A percentile compares a stretch with the other conserved stretches of the same genome.
phyloP scores from a whole-genome alignment of 2,797 vertebrate genomes.

The Notoglanidium macrostoma region DNA sequence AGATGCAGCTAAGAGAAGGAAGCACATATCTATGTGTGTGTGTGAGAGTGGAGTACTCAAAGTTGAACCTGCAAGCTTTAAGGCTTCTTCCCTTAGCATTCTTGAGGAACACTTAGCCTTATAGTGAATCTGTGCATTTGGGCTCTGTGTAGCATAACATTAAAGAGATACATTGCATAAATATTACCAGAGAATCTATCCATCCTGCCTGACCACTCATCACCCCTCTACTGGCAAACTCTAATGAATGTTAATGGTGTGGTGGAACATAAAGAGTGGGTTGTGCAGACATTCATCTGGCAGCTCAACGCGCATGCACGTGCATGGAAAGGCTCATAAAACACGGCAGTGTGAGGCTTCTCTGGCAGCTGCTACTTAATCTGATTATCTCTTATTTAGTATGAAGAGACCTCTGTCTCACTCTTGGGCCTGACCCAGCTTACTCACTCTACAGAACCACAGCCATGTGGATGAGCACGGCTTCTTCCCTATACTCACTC shows the following conservation, averaged over 20 bases:
- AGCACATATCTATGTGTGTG: neutral
- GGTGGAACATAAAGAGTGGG: conserved; percentile 45
- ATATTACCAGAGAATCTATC: conserved; percentile 43
- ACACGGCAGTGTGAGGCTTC: conserved; percentile 62
- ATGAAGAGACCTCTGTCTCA: conserved; percentile 58
- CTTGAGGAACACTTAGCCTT: neutral
- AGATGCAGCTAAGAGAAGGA: neutral
- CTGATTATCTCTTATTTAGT: conserved; percentile 73
- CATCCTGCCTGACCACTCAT: conserved; percentile 38
- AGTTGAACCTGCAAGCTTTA: neutral
- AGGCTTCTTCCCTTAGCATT: neutral
- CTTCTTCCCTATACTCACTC: neutral
- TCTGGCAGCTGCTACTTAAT: conserved; percentile 76
- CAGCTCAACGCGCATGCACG: conserved; percentile 36
- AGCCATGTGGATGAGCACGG: conserved; percentile 35
- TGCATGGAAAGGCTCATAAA: conserved; percentile 64
- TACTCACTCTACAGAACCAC: conserved; percentile 35
- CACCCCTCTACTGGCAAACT: conserved; percentile 30
- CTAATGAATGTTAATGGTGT: conserved; percentile 57
- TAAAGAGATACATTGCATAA: conserved; percentile 35
- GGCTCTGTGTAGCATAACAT: neutral
- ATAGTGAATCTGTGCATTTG: neutral
- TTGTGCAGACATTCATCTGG: conserved; percentile 50
- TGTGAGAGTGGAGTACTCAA: neutral
- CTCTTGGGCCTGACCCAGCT: conserved; percentile 37